phyloP scores from a whole-genome alignment of 2,888 invertebrate genomes.

The Caenorhabditis afra region DNA sequence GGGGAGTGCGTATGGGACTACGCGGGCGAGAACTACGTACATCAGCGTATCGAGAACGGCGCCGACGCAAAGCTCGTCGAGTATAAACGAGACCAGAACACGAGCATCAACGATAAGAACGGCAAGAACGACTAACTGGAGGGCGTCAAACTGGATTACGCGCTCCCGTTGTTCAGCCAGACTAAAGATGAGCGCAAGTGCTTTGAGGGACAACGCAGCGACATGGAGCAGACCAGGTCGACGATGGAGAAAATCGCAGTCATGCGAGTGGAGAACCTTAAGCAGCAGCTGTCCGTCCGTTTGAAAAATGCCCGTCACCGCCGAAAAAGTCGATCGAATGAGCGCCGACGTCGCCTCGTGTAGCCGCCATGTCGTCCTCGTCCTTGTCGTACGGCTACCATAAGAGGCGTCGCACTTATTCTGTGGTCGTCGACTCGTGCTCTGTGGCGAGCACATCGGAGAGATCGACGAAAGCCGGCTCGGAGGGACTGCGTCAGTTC shows the following conservation, averaged over 20 bases:
- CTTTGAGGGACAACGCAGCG: slow-evolving; percentile 82
- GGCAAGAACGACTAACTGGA: slow-evolving; percentile 89
- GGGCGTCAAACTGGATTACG: slow-evolving; percentile 95
- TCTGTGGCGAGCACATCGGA: slow-evolving; percentile 41
- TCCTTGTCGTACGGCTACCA: slow-evolving; percentile 34
- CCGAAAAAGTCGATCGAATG: slow-evolving; percentile 28
- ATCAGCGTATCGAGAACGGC: slow-evolving; percentile 89
- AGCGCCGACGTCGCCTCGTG: not conserved
- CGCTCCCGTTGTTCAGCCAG: slow-evolving; percentile 94
- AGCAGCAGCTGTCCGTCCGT: too few species aligned
- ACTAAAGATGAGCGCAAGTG: slow-evolving; percentile 93
- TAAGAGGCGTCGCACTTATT: slow-evolving; percentile 72
- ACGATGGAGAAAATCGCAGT: slow-evolving; percentile 81
- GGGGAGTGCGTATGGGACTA: slow-evolving; percentile 98
- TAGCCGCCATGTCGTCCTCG: slow-evolving; percentile 18
- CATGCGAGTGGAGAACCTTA: too few species aligned
- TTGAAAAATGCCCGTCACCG: slow-evolving; percentile 52
- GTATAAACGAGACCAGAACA: slow-evolving; percentile 73
- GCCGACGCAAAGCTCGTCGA: slow-evolving; percentile 84
- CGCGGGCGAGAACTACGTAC: slow-evolving; percentile 96
- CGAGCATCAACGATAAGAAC: slow-evolving; percentile 45
- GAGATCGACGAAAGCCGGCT: slow-evolving; percentile 19
- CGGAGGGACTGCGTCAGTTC: slow-evolving; percentile 43
- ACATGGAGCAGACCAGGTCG: slow-evolving; percentile 86
- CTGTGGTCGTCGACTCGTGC: slow-evolving; percentile 64